Conservation (phyloP, 1,140 invertebrate species). For the Drosophila erecta region DNA sequence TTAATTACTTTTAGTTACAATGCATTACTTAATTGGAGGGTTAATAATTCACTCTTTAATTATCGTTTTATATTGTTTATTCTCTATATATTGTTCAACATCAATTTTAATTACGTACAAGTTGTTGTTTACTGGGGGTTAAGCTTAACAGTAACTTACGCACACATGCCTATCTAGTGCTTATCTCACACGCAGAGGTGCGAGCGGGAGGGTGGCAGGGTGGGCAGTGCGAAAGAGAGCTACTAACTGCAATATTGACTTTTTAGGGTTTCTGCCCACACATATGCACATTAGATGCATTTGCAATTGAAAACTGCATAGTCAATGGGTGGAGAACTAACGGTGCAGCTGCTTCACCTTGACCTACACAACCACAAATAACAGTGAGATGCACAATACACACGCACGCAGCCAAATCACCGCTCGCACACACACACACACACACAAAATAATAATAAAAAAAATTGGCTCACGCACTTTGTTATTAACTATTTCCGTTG, state of each 20-base stretch:
- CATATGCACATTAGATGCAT: neutral
- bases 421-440: neutral
- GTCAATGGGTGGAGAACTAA: slow-evolving; percentile 47
- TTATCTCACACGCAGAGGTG: slow-evolving; percentile 5
- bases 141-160: slow-evolving; percentile 21
- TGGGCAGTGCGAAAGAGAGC: slow-evolving; percentile 1
- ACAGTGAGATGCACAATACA: slow-evolving; percentile 21
- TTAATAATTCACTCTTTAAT: neutral
- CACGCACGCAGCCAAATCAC: neutral
- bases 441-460: slow-evolving; percentile 7
- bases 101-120: too few species aligned
- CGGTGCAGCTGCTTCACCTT: slow-evolving; percentile 50
- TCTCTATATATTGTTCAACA: neutral
- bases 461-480: slow-evolving; percentile 33
- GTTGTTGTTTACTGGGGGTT: slow-evolving; percentile 3
- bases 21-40: too few species aligned
- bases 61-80: neutral
- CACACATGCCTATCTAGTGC: slow-evolving; percentile 15
- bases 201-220: neutral
- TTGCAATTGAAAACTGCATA: slow-evolving; percentile 13
- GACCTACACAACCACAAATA: slow-evolving; percentile 40
- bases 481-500: slow-evolving; percentile 46
- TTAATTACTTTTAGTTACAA: too few species aligned
- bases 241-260: slow-evolving; percentile 38
- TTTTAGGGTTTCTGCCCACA: slow-evolving; percentile 40